Evolutionary conservation across 2,797 vertebrate genomes (phyloP).

Genomic region (Orientallactaga sibirica): DNA sequence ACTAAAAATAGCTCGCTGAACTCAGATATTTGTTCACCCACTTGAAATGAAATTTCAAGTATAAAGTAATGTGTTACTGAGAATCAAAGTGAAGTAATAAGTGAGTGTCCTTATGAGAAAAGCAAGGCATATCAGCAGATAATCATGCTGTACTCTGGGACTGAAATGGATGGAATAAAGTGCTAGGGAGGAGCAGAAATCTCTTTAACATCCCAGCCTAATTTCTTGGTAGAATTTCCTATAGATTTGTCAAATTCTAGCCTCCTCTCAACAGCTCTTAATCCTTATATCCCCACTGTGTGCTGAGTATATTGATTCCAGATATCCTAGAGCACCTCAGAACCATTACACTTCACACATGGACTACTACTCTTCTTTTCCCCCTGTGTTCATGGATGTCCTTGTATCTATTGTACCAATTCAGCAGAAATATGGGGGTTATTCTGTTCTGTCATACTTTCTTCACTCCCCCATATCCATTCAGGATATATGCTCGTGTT

Average conservation of each 20-base stretch:
- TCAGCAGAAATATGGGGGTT: not conserved
- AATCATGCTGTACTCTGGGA: not conserved
- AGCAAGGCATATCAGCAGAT: not conserved
- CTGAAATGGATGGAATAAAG: not conserved
- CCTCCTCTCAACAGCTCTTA: not conserved
- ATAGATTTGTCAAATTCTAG: not conserved
- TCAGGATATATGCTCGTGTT: not conserved
- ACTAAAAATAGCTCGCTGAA: conserved; percentile 2
- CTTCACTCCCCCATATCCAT: not conserved
- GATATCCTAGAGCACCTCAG: not conserved
- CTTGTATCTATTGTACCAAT: not conserved
- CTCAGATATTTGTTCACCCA: not conserved
- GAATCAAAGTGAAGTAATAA: conserved; percentile 12
- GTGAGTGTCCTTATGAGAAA: not conserved
- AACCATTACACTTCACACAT: not conserved
- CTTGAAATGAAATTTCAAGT: conserved; percentile 54
- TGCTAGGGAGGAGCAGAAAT: not conserved
- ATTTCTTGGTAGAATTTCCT: not conserved
- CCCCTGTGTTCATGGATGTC: not conserved
- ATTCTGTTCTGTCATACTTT: not conserved
- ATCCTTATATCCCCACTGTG: not conserved
- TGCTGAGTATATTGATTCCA: not conserved
- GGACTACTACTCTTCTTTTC: not conserved
- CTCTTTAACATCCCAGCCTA: not conserved
- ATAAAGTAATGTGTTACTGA: not conserved